Evolutionary conservation across 1,140 invertebrate genomes (phyloP).

Genomic region (Neodiprion pinetum): DNA sequence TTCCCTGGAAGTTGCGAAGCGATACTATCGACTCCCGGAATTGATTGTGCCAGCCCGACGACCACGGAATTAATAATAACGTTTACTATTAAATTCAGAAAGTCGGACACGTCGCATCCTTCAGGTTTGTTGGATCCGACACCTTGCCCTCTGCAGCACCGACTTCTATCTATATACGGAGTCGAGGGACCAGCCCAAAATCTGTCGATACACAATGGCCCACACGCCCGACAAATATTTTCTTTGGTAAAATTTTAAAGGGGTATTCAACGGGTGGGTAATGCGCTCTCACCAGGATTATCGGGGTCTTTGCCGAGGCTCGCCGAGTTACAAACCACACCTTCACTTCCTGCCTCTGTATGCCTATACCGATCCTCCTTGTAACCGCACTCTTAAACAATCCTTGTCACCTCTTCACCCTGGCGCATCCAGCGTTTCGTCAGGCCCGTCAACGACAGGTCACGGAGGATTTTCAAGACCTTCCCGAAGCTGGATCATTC

Average conservation of each 20-base stretch:
- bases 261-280: conserved; percentile 39
- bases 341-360: no score
- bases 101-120: background rate
- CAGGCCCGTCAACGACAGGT: no score
- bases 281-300: conserved; percentile 52
- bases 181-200: conserved; percentile 27
- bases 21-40: background rate
- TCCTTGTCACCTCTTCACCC: background rate
- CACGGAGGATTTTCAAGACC: no score
- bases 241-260: conserved; percentile 49
- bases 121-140: background rate
- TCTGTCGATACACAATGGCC: conserved; percentile 57
- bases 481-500: no score
- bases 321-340: no score
- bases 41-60: background rate
- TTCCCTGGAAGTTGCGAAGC: background rate
- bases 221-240: conserved; percentile 62
- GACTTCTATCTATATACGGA: background rate
- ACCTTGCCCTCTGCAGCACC: background rate
- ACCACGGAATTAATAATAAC: background rate
- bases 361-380: no score
- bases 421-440: no score
- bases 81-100: no score
- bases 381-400: background rate
- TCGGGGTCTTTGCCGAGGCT: conserved; percentile 8